These are phyloP conservation scores for Manacus vitellinus DNA, from an alignment of 2,113 vertebrate genomes.

Conservation along the genomic window DNA sequence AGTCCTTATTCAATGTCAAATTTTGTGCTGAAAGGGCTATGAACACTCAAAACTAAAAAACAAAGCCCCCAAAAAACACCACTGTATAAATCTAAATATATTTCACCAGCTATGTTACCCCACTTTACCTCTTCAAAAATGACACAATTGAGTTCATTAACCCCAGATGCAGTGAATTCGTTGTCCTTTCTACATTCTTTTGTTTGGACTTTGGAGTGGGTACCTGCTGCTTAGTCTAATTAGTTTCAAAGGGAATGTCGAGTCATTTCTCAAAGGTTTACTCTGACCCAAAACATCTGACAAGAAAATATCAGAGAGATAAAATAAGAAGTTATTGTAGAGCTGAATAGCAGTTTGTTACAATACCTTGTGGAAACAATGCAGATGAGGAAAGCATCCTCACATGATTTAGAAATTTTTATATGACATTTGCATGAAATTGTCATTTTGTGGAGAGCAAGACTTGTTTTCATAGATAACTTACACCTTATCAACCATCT, in stretches of 20 bases:
- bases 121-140: slow-evolving; percentile 40
- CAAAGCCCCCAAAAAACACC: accelerated
- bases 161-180: slow-evolving; percentile 60
- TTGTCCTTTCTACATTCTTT: slow-evolving; percentile 24
- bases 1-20: background rate
- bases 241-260: slow-evolving; percentile 83
- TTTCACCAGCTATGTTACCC: background rate
- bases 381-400: background rate
- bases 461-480: background rate
- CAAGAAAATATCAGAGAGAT: slow-evolving; percentile 70
- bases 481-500: background rate
- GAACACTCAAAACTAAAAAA: background rate
- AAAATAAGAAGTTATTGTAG: slow-evolving; percentile 53
- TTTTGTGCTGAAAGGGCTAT: background rate
- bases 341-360: slow-evolving; percentile 14
- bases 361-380: background rate
- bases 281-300: slow-evolving; percentile 59
- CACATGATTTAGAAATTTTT: background rate
- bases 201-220: slow-evolving; percentile 29
- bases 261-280: slow-evolving; percentile 67
- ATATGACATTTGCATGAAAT: background rate
- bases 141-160: slow-evolving; percentile 52
- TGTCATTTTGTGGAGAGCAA: background rate
- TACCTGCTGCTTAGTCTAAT: slow-evolving; percentile 79
- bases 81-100: background rate